Evolutionary conservation across 1,140 invertebrate species (phyloP).

Genomic region (Heliconius himera): DNA sequence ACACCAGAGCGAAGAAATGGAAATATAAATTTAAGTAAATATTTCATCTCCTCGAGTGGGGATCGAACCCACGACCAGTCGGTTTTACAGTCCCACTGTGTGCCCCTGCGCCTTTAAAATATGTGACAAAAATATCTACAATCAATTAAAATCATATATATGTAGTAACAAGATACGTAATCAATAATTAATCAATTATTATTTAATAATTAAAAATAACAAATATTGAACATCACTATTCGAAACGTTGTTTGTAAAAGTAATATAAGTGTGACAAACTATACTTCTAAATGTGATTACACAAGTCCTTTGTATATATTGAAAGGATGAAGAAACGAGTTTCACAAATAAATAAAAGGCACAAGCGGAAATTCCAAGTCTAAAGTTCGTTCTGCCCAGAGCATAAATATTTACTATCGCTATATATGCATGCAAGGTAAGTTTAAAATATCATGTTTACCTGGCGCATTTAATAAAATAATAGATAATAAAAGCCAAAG

Average conservation of each 20-base stretch:
- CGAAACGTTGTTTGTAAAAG: background rate
- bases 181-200: background rate
- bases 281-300: background rate
- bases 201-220: background rate
- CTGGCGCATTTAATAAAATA: no score
- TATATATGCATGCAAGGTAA: background rate
- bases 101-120: no score
- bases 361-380: background rate
- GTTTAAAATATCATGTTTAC: background rate
- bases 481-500: no score
- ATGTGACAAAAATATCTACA: background rate
- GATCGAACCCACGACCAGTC: no score
- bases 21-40: no score
- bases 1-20: no score
- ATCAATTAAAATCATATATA: background rate
- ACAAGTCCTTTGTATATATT: background rate
- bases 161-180: background rate
- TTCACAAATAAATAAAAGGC: background rate
- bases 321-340: background rate
- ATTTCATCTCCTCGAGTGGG: no score
- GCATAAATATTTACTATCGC: background rate
- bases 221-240: background rate
- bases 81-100: no score
- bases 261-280: background rate
- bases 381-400: background rate